These are phyloP conservation scores for Anthoptus insignis DNA, from an alignment of 2,888 invertebrate species.

Conservation along the genomic window DNA sequence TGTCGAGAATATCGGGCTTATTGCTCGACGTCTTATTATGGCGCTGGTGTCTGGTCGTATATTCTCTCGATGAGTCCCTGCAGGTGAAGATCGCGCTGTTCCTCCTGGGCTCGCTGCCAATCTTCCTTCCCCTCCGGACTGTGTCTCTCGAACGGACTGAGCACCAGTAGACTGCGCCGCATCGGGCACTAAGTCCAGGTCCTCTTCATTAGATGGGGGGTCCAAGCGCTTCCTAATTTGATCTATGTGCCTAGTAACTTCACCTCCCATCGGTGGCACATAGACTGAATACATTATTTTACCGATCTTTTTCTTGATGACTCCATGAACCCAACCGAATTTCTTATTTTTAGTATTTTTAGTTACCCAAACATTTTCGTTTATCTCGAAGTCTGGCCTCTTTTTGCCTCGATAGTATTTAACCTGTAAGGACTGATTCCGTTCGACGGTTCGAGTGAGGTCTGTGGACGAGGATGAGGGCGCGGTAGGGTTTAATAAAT, in stretches of 20 bases:
- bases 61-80: background rate
- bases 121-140: too few species aligned
- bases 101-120: background rate
- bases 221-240: slow-evolving; percentile 9
- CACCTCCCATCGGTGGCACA: slow-evolving; percentile 10
- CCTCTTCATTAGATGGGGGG: background rate
- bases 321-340: slow-evolving; percentile 32
- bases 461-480: slow-evolving; percentile 18
- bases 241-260: slow-evolving; percentile 21
- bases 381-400: background rate
- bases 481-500: slow-evolving; percentile 12
- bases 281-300: slow-evolving; percentile 15
- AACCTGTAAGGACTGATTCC: slow-evolving; percentile 35
- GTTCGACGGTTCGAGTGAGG: slow-evolving; percentile 21
- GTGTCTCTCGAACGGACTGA: background rate
- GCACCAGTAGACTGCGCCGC: background rate
- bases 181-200: background rate
- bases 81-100: background rate
- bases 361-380: slow-evolving; percentile 25
- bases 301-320: slow-evolving; percentile 32
- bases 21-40: background rate
- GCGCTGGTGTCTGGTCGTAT: too few species aligned
- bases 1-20: background rate
- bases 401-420: slow-evolving; percentile 2
- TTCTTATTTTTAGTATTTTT: slow-evolving; percentile 28